A percentile compares a stretch with the other conserved stretches of the same genome.
Evolutionary conservation across 2,888 invertebrate species (phyloP).

Genomic region (Margaritifera margaritifera): DNA sequence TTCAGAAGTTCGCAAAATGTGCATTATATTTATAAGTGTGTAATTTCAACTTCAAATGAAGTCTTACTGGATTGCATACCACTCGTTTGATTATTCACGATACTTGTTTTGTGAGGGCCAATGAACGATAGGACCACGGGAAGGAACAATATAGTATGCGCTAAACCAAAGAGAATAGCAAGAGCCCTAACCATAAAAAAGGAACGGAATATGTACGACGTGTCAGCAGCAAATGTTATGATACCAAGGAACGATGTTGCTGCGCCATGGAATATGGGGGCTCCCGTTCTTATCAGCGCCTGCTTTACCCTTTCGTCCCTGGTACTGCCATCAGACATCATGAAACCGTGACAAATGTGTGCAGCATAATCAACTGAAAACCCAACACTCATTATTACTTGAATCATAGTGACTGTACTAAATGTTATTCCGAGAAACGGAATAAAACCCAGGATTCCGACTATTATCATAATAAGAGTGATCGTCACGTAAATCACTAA

Average conservation of each 20-base stretch:
- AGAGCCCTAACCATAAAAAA: constrained; percentile 56
- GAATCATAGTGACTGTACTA: constrained; percentile 64
- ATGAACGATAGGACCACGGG: constrained; percentile 48
- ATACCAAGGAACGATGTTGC: constrained; percentile 53
- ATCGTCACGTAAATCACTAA: constrained; percentile 53
- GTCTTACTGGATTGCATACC: no score
- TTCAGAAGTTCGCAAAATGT: no score
- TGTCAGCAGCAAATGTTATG: constrained; percentile 41
- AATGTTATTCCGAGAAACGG: constrained; percentile 45
- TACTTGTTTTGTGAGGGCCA: no score
- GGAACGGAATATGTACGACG: constrained; percentile 52
- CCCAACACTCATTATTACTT: constrained; percentile 65
- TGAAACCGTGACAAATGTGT: constrained; percentile 55
- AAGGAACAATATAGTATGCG: constrained; percentile 50
- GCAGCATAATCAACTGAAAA: constrained; percentile 64
- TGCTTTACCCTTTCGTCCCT: constrained; percentile 27
- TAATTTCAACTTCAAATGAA: no score
- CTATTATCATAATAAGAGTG: constrained; percentile 60
- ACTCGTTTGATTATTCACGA: no score
- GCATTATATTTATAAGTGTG: no score
- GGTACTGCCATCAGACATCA: constrained; percentile 25
- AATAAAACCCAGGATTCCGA: constrained; percentile 59
- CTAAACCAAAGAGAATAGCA: constrained; percentile 46
- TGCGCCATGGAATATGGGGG: constrained; percentile 53
- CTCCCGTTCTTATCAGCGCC: constrained; percentile 43